These are phyloP conservation scores for Cheirogaleus medius DNA, from an alignment of 2,113 vertebrate genomes.

Conservation along the genomic window DNA sequence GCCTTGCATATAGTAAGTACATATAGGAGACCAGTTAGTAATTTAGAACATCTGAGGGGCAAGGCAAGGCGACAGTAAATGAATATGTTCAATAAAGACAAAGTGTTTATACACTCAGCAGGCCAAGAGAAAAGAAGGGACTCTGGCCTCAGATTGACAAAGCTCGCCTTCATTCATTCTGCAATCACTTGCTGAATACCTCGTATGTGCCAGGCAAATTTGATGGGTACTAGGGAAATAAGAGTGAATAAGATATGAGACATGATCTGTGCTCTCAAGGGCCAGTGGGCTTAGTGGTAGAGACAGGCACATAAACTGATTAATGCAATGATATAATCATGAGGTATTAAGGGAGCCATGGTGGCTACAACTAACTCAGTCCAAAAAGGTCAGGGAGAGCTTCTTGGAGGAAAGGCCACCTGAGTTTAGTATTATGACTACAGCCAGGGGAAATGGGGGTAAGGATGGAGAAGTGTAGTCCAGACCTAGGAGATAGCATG, in stretches of 20 bases:
- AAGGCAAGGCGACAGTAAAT: slow-evolving; percentile 13
- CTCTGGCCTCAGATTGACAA: not conserved
- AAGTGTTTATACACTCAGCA: slow-evolving; percentile 15
- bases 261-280: not conserved
- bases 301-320: not conserved
- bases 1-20: not conserved
- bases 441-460: not conserved
- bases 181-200: not conserved
- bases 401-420: not conserved
- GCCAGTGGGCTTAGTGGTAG: not conserved
- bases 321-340: not conserved
- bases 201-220: not conserved
- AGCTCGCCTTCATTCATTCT: slow-evolving; percentile 15
- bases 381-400: not conserved
- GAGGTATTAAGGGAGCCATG: not conserved
- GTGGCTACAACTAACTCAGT: not conserved
- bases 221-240: not conserved
- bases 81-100: not conserved
- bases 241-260: slow-evolving; percentile 24
- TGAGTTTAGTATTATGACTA: not conserved
- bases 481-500: not conserved
- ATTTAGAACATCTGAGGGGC: not conserved
- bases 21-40: not conserved
- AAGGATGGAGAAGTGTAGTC: not conserved
- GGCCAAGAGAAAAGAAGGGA: not conserved